Evolutionary conservation across 2,113 vertebrate genomes (phyloP), one percentile per base, ranked within the genome.

Genomic region (Mastomys coucha): DNA sequence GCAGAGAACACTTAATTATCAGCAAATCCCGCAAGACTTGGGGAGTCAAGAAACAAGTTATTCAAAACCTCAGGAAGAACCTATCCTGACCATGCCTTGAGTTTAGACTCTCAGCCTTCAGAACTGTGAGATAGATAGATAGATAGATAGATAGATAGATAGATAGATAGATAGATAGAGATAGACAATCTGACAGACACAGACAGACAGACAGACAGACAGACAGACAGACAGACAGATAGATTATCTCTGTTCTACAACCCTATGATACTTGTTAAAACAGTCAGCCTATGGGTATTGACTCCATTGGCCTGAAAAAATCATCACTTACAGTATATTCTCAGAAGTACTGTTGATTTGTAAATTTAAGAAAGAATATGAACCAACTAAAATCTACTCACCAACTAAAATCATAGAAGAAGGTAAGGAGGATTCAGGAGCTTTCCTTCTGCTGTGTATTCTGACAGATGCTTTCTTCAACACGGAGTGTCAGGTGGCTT

Each of bases 221-320:
- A 67, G 26, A 67, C 13, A 67, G 65, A 67, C 31, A 63, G 22
- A 63, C 9, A 63, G 22, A 63, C 26, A 63, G 22, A 26, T 63
- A 63, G 60, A 65, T 28, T 14, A 8, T 22, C n/a, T 51, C 67
- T 49, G 17, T 39, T 20, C 31, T 16, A 31, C 26, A 20, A 75
- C 7, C 17, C 1, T 16, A 28, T 1, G 4, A 3, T 1, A 17
- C 7, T n/a, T 49, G 0, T 73, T 4, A 16, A 26, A 20, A 22
- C 36, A 11, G 7, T n/a, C 14, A 39, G 13, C 22, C n/a, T 45
- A 36, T 9, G n/a, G 36, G 56, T 24, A 28, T 0, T 10, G 17
- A 58, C 22, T 39, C 63, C 7, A n/a, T 1, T 14, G 77, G 5
- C 31, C 20, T 16, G 16, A 77, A 12, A n/a, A 1, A 53, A 11